Evolutionary conservation across 1,140 invertebrate genomes (phyloP).

Genomic region (Danaus plexippus): DNA sequence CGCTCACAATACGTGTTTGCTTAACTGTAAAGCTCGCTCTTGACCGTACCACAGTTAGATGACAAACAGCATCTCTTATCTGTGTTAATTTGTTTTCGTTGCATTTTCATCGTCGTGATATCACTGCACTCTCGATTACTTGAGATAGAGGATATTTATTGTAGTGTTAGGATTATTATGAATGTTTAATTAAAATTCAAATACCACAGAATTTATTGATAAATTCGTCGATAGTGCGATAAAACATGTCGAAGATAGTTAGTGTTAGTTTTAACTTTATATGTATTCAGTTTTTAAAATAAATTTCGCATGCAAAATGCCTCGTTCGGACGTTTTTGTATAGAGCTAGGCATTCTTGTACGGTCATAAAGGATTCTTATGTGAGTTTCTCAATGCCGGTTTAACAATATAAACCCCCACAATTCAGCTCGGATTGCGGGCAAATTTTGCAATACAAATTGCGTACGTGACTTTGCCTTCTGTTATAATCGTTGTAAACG

Average conservation of each 20-base stretch:
- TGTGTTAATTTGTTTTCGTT: slow-evolving; percentile 60
- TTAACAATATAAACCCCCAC: slow-evolving; percentile 12
- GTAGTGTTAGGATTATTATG: too few species aligned
- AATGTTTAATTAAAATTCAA: too few species aligned
- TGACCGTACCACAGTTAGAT: slow-evolving; percentile 51
- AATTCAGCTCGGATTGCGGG: slow-evolving; percentile 34
- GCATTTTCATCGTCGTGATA: slow-evolving; percentile 38
- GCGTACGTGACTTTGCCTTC: slow-evolving; percentile 21
- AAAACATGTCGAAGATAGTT: too few species aligned
- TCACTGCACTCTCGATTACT: neutral
- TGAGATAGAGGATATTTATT: slow-evolving; percentile 4
- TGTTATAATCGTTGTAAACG: too few species aligned
- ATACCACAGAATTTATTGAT: too few species aligned
- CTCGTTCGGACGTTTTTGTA: too few species aligned
- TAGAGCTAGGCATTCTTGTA: neutral
- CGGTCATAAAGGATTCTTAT: slow-evolving; percentile 2
- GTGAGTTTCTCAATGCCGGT: slow-evolving; percentile 4
- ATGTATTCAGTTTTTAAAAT: too few species aligned
- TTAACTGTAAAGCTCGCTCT: slow-evolving; percentile 57
- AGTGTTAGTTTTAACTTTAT: too few species aligned
- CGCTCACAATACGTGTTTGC: slow-evolving; percentile 53
- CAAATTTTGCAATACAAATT: slow-evolving; percentile 19
- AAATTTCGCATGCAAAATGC: too few species aligned
- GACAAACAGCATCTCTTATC: slow-evolving; percentile 46
- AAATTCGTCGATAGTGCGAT: too few species aligned